These are phyloP conservation scores for Delichon dasypus DNA, from an alignment of 2,797 vertebrate species.

Conservation along the genomic window DNA sequence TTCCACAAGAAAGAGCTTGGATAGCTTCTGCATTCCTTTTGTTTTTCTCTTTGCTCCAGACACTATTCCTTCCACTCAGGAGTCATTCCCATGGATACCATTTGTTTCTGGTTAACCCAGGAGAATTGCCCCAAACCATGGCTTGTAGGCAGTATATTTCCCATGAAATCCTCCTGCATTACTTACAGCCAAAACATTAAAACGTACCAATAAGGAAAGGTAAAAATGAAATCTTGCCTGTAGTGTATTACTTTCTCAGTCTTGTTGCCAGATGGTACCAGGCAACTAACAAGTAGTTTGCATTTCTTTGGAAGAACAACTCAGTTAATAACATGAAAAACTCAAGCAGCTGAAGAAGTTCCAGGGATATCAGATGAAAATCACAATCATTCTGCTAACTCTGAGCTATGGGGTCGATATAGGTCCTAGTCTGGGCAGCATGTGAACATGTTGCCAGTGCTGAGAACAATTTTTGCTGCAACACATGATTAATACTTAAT, in stretches of 20 bases:
- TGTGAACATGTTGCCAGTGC: neutral
- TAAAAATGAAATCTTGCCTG: neutral
- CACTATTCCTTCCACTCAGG: conserved; percentile 4
- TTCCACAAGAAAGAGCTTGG: neutral
- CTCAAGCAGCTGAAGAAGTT: neutral
- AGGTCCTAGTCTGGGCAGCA: neutral
- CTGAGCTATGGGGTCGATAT: neutral
- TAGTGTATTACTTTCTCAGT: neutral
- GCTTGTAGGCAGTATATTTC: neutral
- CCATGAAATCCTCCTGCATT: neutral
- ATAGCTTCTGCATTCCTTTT: neutral
- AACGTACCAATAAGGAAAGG: neutral
- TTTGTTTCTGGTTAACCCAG: neutral
- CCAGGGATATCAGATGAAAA: neutral
- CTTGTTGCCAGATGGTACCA: neutral
- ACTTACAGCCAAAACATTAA: conserved; percentile 16
- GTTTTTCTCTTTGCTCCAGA: neutral
- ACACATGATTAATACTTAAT: neutral
- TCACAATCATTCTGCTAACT: neutral
- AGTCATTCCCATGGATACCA: conserved; percentile 26
- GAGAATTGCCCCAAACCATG: neutral
- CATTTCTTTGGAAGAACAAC: neutral
- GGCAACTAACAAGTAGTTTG: neutral
- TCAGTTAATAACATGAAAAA: neutral
- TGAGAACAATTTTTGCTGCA: neutral